phyloP scores from a whole-genome alignment of 2,888 invertebrate species.

The Lepidocyrtinus sp. region DNA sequence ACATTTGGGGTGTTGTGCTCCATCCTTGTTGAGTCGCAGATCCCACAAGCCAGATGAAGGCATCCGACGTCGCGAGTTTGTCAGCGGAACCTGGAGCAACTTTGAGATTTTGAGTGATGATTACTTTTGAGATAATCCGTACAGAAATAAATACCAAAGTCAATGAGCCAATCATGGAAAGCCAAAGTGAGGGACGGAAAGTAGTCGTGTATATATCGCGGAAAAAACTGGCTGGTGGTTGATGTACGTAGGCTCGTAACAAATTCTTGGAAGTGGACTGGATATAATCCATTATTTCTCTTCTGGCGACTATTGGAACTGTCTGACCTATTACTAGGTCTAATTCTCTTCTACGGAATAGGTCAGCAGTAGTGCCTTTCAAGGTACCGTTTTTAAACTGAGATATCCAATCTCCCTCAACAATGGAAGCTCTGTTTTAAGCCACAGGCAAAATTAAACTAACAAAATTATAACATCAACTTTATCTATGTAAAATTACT shows the following conservation, averaged over 20 bases:
- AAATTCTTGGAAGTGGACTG: constrained; percentile 18
- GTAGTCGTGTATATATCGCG: not conserved
- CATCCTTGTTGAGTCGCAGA: not conserved
- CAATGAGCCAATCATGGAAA: not conserved
- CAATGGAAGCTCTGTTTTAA: not conserved
- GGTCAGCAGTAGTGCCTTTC: constrained; percentile 2
- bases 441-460: no score
- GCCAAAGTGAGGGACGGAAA: not conserved
- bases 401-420: constrained; percentile 16
- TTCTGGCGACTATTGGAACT: not conserved
- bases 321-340: constrained; percentile 21
- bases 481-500: not conserved
- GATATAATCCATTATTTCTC: constrained; percentile 17
- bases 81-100: no score
- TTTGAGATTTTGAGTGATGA: not conserved
- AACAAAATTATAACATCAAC: no score
- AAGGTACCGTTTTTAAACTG: not conserved
- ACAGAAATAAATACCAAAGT: not conserved
- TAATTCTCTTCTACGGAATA: not conserved
- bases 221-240: constrained; percentile 14
- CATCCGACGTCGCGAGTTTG: no score
- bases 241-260: constrained; percentile 20
- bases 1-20: not conserved
- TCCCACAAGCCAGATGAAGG: not conserved
- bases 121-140: not conserved